A percentile compares a stretch with the other conserved stretches of the same genome.
phyloP scores from a whole-genome alignment of 2,113 vertebrate species.

The Edolisoma coerulescens region DNA sequence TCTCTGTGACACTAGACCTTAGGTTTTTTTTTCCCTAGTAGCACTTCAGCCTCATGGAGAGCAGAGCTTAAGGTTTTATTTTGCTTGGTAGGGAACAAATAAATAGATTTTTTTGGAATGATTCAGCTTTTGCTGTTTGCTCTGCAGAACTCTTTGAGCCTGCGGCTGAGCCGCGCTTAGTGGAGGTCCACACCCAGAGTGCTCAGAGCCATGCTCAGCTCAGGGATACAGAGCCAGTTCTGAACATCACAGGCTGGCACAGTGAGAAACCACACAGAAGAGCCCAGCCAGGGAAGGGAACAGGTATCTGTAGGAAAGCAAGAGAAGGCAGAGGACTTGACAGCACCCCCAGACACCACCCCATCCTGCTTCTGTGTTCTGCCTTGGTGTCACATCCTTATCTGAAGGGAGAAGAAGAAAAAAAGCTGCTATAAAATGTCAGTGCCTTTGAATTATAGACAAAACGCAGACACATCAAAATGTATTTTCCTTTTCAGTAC shows the following conservation, averaged over 20 bases:
- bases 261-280: not conserved
- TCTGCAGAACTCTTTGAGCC: not conserved
- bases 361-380: not conserved
- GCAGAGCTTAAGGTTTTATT: not conserved
- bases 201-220: not conserved
- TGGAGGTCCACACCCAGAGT: not conserved
- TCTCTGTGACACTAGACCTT: not conserved
- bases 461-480: slow-evolving; percentile 31
- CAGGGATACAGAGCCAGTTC: not conserved
- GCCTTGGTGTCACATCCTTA: not conserved
- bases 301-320: not conserved
- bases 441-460: slow-evolving; percentile 29
- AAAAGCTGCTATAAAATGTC: not conserved
- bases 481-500: slow-evolving; percentile 11
- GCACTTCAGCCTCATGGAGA: not conserved
- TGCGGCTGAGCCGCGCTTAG: not conserved
- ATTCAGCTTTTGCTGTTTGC: not conserved
- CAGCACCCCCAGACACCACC: not conserved
- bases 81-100: not conserved
- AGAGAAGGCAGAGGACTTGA: not conserved
- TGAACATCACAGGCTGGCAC: not conserved
- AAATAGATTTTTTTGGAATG: not conserved
- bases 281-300: not conserved
- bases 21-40: no score
- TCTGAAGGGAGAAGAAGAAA: not conserved